Conservation (phyloP, 1,140 invertebrate genomes). For the Drosophila pandora region DNA sequence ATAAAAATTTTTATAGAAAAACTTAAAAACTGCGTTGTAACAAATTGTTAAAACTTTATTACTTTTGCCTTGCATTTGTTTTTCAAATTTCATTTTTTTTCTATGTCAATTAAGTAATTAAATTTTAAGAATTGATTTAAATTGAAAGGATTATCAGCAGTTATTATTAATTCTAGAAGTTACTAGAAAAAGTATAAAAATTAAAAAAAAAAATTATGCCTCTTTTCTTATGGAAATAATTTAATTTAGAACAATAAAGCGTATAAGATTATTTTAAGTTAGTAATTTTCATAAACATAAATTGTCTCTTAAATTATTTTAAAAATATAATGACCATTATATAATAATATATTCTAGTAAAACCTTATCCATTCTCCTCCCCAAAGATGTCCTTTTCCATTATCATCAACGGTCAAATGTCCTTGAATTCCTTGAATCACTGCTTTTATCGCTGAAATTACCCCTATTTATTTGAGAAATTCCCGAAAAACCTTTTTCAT, state of each 20-base stretch:
- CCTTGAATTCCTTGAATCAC: conserved; percentile 18
- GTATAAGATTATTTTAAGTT: too few species aligned
- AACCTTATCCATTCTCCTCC: too few species aligned
- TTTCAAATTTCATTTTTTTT: conserved; percentile 20
- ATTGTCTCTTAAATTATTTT: too few species aligned
- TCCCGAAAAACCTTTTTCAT: conserved; percentile 30
- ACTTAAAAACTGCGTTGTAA: conserved; percentile 77
- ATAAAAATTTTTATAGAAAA: conserved; percentile 69
- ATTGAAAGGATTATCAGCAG: not conserved
- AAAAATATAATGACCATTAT: too few species aligned
- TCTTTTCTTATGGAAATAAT: too few species aligned
- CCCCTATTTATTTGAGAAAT: conserved; percentile 15
- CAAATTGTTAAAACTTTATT: conserved; percentile 74
- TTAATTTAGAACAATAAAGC: too few species aligned
- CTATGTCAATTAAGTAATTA: conserved; percentile 49
- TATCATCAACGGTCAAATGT: not conserved
- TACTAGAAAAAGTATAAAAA: too few species aligned
- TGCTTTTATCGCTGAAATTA: not conserved
- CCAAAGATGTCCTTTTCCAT: too few species aligned
- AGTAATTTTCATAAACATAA: too few species aligned
- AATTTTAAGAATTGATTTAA: conserved; percentile 42
- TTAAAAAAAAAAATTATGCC: too few species aligned
- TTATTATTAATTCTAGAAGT: too few species aligned
- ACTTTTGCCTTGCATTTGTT: conserved; percentile 42
- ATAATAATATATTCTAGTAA: too few species aligned